Percentiles rank a stretch among this genome's conserved stretches.
Conservation (phyloP, 2,113 vertebrate genomes). For the Elanoides forficatus region DNA sequence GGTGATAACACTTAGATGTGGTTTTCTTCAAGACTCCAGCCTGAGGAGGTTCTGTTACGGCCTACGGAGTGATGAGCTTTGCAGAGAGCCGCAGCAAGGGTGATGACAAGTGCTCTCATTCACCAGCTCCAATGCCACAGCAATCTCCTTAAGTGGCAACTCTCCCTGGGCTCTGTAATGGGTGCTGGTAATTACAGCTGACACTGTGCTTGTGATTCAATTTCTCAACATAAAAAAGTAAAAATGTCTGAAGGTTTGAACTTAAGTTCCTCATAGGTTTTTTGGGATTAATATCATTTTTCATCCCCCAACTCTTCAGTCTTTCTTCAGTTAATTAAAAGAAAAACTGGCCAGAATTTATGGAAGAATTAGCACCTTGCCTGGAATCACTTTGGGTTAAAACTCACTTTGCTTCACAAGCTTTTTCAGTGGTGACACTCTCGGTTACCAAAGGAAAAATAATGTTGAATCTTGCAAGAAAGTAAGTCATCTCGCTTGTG, state of each 20-base stretch:
- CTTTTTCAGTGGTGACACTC: not conserved
- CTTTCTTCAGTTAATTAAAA: not conserved
- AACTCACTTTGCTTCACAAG: not conserved
- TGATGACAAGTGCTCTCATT: not conserved
- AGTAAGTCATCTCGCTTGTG: not conserved
- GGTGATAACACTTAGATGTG: not conserved
- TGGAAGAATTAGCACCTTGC: not conserved
- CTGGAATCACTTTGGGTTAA: not conserved
- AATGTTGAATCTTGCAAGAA: not conserved
- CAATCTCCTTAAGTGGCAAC: not conserved
- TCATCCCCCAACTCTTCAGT: not conserved
- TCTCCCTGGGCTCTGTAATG: not conserved
- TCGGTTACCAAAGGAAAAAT: not conserved
- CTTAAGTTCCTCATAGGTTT: not conserved
- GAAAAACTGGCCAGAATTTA: not conserved
- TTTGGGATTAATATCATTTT: not conserved
- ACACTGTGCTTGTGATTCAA: not conserved
- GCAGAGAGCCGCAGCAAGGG: not conserved
- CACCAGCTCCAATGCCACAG: not conserved
- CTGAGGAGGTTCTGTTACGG: not conserved
- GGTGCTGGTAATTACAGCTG: not conserved
- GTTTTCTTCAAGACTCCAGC: not conserved
- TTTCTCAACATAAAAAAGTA: not conserved
- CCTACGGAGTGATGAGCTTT: not conserved
- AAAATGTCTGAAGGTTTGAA: not conserved